phyloP scores from a whole-genome alignment of 53 echinoderm and acorn worm species.

The Temnopleurus reevesii region DNA sequence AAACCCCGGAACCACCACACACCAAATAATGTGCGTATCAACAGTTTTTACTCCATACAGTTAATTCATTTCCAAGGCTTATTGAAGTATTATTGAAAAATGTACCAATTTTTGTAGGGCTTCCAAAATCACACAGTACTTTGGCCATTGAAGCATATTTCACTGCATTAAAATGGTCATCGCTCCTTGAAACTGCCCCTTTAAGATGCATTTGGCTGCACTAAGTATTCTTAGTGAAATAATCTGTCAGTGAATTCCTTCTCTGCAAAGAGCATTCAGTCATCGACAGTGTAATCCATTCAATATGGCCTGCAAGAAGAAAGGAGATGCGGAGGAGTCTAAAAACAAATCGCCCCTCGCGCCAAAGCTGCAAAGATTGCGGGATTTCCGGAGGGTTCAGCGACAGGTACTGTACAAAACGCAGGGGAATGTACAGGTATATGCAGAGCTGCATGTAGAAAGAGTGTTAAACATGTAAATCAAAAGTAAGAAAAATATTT shows the following conservation, averaged over 20 bases:
- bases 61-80: too few species aligned
- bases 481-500: too few species aligned
- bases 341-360: background rate
- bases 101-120: too few species aligned
- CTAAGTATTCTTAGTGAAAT: slow-evolving; percentile 48
- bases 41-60: background rate
- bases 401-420: background rate
- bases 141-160: too few species aligned
- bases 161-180: background rate
- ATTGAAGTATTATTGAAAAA: too few species aligned
- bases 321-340: background rate
- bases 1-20: too few species aligned
- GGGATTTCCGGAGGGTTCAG: background rate
- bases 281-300: slow-evolving; percentile 16
- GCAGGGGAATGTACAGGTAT: too few species aligned
- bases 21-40: too few species aligned
- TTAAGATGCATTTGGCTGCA: background rate
- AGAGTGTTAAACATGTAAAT: too few species aligned
- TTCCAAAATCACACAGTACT: too few species aligned
- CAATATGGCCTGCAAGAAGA: slow-evolving; percentile 26
- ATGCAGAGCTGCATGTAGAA: too few species aligned
- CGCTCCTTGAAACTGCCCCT: background rate
- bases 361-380: background rate
- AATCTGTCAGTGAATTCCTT: slow-evolving; percentile 7
- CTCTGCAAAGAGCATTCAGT: background rate